Evolutionary conservation across 2,797 vertebrate species (phyloP), one percentile per base, ranked within the genome.

Genomic region (Synaphobranchus kaupii): DNA sequence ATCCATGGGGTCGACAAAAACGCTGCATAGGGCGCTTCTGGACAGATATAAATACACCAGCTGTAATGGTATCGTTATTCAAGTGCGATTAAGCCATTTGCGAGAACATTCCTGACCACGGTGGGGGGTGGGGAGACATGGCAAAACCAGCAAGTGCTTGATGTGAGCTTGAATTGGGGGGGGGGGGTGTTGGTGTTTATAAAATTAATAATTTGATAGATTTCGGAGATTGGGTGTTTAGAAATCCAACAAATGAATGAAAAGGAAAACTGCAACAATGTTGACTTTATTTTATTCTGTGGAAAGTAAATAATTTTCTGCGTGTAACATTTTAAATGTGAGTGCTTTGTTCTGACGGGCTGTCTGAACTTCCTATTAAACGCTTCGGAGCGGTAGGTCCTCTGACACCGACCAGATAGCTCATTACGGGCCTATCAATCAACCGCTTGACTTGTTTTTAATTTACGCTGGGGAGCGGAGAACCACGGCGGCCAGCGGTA

Each of bases 361-460:
- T 68, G 81, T 83, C 39, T n/a, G 44, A 88, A 63, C 25, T 71
- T 48, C 87, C 31, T 58, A 86, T 85, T 87, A 50, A 52, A 20
- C 31, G 47, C 81, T 66, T 84, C 66, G 81, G 47, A n/a, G 58
- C 56, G n/a, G 60, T 68, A 10, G 44, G 87, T 89, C 56, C 85
- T 56, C 83, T 84, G 82, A 87, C 17, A 58, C 78, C 89, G 82
- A 84, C 71, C 85, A 73, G n/a, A 66, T 66, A n/a, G 88, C 80
- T 28, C 54, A 87, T 85, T 47, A 83, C 44, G 22, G 17, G 54
- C 31, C 83, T 54, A 54, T 86, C 84, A 84, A 87, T 87, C 89
- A 88, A 86, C 85, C 83, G 85, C 34, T 54, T 3, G 84, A 39
- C 80, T 86, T 80, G 4, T 84, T 90, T 39, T 86, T 86, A 68